Conservation (phyloP, 2,888 invertebrate species). For the Amiota minor region DNA sequence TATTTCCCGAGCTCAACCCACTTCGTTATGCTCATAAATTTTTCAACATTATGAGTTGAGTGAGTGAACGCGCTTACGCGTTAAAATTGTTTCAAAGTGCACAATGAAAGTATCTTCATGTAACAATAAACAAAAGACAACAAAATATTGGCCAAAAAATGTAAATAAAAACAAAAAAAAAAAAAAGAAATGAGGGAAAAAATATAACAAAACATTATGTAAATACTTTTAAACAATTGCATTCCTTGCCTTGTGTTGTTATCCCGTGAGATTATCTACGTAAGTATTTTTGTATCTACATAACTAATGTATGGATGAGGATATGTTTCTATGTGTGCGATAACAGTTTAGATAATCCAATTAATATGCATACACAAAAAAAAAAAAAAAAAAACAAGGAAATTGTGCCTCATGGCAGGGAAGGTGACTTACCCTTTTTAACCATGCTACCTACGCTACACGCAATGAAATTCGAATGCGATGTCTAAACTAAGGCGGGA, state of each 20-base stretch:
- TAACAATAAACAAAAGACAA: too few species aligned
- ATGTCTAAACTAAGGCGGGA: slow-evolving; percentile 2
- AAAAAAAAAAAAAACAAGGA: slow-evolving; percentile 40
- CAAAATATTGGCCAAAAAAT: too few species aligned
- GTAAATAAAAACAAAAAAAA: too few species aligned
- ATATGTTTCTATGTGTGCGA: slow-evolving; percentile 40
- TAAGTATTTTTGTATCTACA: background rate
- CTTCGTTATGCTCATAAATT: too few species aligned
- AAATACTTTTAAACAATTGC: slow-evolving; percentile 60
- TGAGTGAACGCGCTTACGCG: too few species aligned
- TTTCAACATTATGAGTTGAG: too few species aligned
- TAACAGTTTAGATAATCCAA: slow-evolving; percentile 68
- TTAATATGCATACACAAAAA: slow-evolving; percentile 64
- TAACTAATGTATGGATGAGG: background rate
- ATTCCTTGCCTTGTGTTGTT: slow-evolving; percentile 48
- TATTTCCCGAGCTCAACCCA: too few species aligned
- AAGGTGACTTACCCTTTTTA: slow-evolving; percentile 44
- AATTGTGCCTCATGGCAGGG: slow-evolving; percentile 53
- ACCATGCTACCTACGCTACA: background rate
- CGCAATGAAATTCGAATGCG: slow-evolving; percentile 1
- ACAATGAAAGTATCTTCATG: too few species aligned
- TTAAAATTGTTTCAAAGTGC: too few species aligned
- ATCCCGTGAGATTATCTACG: slow-evolving; percentile 61
- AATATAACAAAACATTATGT: background rate
- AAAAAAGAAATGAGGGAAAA: background rate